Conservation (phyloP, 2,888 invertebrate genomes). For the Hipparchia semele region DNA sequence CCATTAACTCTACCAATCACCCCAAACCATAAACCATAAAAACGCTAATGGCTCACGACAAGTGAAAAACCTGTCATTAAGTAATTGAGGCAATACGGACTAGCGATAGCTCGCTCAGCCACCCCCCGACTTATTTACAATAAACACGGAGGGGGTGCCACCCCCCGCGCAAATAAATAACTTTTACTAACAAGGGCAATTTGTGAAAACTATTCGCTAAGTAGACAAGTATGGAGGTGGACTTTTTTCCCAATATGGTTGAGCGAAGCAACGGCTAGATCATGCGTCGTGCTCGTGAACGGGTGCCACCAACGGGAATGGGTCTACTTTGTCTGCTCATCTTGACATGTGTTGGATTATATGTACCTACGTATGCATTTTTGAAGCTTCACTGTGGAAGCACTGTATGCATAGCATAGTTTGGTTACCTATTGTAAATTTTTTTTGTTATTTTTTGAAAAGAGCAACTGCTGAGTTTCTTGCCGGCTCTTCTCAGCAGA, state of each 20-base stretch:
- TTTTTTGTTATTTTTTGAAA: no score
- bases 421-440: no score
- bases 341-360: no score
- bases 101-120: constrained; percentile 30
- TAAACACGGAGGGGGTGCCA: constrained; percentile 27
- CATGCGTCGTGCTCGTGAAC: no score
- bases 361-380: no score
- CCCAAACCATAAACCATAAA: constrained; percentile 25
- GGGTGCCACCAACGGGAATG: no score
- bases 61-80: constrained; percentile 41
- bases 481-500: no score
- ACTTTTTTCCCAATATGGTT: constrained; percentile 13
- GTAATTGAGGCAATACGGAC: constrained; percentile 32
- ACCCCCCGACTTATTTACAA: constrained; percentile 24
- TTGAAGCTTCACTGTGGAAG: no score
- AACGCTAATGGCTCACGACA: constrained; percentile 30
- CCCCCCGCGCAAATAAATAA: constrained; percentile 26
- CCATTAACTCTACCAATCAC: background rate
- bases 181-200: constrained; percentile 22
- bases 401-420: no score
- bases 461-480: no score
- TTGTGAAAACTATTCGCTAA: constrained; percentile 20
- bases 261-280: no score
- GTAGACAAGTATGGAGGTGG: constrained; percentile 26
- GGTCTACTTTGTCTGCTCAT: no score